Conservation (phyloP, 2,888 invertebrate genomes). For the Lissocephala sabroskyi region DNA sequence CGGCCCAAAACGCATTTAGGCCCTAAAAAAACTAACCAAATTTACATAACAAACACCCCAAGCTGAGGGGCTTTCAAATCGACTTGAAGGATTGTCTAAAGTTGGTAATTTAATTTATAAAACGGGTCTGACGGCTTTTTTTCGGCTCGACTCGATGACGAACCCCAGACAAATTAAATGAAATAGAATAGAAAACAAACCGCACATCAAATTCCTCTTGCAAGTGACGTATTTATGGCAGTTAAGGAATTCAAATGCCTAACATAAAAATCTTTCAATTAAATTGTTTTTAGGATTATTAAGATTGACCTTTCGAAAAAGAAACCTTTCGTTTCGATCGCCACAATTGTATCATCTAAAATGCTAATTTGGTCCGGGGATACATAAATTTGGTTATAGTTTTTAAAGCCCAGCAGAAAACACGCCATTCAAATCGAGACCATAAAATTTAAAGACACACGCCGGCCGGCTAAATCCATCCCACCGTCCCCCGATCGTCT, state of each 20-base stretch:
- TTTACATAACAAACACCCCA: slow-evolving; percentile 44
- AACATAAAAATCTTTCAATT: too few relatives aligned
- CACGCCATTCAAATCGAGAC: slow-evolving; percentile 7
- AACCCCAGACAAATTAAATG: too few relatives aligned
- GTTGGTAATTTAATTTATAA: slow-evolving; percentile 43
- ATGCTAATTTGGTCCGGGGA: neutral
- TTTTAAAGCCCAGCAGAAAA: neutral
- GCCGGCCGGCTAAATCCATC: neutral
- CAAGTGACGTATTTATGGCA: too few relatives aligned
- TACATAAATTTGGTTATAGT: neutral
- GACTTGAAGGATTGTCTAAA: slow-evolving; percentile 17
- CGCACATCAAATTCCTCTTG: too few relatives aligned
- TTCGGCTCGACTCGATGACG: too few relatives aligned
- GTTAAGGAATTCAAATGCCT: too few relatives aligned
- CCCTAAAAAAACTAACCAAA: slow-evolving; percentile 21
- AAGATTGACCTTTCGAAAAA: too few relatives aligned
- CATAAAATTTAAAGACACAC: neutral
- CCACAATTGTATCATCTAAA: neutral
- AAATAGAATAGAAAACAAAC: too few relatives aligned
- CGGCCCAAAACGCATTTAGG: neutral
- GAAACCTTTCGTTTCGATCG: too few relatives aligned
- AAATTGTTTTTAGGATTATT: too few relatives aligned
- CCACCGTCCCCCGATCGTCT: too few relatives aligned
- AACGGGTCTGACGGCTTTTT: slow-evolving; percentile 45
- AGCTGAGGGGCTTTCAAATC: slow-evolving; percentile 2